Conservation (phyloP, 2,113 vertebrate genomes). For the Callopanchax toddi region DNA sequence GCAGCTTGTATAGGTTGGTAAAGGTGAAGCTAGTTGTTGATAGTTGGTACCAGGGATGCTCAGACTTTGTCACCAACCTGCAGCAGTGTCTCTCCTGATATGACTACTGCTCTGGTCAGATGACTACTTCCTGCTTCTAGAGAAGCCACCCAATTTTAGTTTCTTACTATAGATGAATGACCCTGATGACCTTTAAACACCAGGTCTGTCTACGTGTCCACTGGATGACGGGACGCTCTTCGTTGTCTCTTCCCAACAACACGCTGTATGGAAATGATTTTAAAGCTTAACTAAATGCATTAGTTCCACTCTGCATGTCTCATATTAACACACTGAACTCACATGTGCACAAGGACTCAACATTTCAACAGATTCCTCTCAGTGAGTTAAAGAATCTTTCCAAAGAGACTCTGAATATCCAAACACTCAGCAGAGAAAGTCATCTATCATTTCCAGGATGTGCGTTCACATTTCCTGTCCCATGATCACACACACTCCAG, state of each 20-base stretch:
- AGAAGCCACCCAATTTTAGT: too few relatives aligned
- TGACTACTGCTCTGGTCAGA: too few relatives aligned
- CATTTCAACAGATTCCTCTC: slow-evolving; percentile 42
- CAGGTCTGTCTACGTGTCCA: too few relatives aligned
- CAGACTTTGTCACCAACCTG: too few relatives aligned
- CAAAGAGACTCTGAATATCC: slow-evolving; percentile 53
- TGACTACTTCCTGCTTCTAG: too few relatives aligned
- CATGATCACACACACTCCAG: slow-evolving; percentile 15
- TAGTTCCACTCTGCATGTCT: slow-evolving; percentile 68
- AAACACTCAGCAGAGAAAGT: slow-evolving; percentile 46
- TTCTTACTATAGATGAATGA: too few relatives aligned
- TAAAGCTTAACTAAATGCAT: slow-evolving; percentile 62
- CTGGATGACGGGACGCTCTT: too few relatives aligned
- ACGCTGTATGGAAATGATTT: slow-evolving; percentile 62
- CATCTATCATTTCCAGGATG: slow-evolving; percentile 19
- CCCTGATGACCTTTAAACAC: too few relatives aligned
- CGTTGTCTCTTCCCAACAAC: slow-evolving; percentile 18
- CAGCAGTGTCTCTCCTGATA: too few relatives aligned
- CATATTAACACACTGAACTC: slow-evolving; percentile 31
- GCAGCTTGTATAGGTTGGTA: too few relatives aligned
- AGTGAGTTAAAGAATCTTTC: slow-evolving; percentile 30
- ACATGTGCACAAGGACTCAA: slow-evolving; percentile 73
- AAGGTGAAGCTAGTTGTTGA: too few relatives aligned
- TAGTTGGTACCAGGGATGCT: too few relatives aligned
- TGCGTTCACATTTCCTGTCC: slow-evolving; percentile 4